Percentiles rank a stretch among this genome's conserved stretches.
phyloP scores from a whole-genome alignment of 2,113 vertebrate species.

The Rhynchopsitta pachyrhyncha region DNA sequence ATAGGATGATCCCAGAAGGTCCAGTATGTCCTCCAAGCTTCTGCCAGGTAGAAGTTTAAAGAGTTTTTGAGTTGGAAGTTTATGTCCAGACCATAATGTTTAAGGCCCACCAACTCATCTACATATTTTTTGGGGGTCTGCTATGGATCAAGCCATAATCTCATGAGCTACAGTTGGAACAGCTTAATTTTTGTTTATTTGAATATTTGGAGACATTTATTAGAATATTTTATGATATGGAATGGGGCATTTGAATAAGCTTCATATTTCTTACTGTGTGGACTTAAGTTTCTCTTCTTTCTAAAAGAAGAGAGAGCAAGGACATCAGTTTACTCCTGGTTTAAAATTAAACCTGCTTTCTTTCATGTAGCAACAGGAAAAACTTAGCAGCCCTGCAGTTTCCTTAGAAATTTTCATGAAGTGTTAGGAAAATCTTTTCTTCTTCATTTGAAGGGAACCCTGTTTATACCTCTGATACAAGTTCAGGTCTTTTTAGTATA shows the following conservation, averaged over 20 bases:
- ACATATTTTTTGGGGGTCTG: background rate
- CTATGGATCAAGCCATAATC: background rate
- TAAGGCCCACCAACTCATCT: background rate
- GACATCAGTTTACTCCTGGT: conserved; percentile 52
- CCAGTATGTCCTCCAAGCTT: background rate
- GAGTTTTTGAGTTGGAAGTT: background rate
- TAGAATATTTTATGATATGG: background rate
- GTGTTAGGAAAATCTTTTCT: conserved; percentile 42
- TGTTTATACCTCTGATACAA: conserved; percentile 58
- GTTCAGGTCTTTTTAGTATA: conserved; percentile 22
- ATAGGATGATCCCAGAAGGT: background rate
- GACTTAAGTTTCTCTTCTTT: conserved; percentile 37
- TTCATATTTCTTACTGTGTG: background rate
- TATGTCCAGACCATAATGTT: background rate
- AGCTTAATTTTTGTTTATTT: background rate
- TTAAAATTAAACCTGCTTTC: conserved; percentile 54
- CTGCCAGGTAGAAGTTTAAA: background rate
- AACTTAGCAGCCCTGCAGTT: conserved; percentile 55
- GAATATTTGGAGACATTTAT: background rate
- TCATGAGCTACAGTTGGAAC: background rate
- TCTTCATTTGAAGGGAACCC: conserved; percentile 38
- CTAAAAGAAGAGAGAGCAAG: conserved; percentile 15
- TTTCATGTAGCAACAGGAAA: conserved; percentile 57
- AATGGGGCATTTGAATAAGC: background rate
- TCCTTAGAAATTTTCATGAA: conserved; percentile 63